These are phyloP conservation scores for Petroica traversi DNA, from an alignment of 2,113 vertebrate species.

Conservation along the genomic window DNA sequence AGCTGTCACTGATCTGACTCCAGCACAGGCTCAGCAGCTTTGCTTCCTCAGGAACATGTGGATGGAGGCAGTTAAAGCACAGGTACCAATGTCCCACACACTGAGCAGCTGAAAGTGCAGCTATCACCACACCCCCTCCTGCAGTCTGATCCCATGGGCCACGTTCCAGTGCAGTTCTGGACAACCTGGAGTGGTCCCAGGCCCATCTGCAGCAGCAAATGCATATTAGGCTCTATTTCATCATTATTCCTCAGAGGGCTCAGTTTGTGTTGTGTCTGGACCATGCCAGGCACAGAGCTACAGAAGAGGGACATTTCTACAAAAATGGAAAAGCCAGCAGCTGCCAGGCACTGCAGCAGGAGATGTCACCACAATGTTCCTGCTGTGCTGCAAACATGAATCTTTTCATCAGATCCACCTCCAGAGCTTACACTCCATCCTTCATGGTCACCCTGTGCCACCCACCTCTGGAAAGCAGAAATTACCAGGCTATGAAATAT, in stretches of 20 bases:
- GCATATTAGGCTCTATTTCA: neutral
- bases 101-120: neutral
- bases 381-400: neutral
- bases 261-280: neutral
- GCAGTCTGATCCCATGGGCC: neutral
- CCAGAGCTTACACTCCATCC: neutral
- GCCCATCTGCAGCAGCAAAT: neutral
- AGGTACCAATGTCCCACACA: fast-evolving
- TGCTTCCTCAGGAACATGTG: neutral
- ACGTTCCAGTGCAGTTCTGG: neutral
- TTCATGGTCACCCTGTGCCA: neutral
- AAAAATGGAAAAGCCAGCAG: neutral
- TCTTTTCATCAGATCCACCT: neutral
- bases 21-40: neutral
- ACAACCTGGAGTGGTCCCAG: neutral
- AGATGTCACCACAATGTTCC: neutral
- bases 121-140: fast-evolving
- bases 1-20: neutral
- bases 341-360: neutral
- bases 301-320: neutral
- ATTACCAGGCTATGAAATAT: neutral
- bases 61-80: neutral
- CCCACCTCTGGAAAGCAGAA: neutral
- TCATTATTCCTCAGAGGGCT: neutral
- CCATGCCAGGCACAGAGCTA: neutral